Evolutionary conservation across 2,113 vertebrate species (phyloP).

Genomic region (Otolemur garnettii): DNA sequence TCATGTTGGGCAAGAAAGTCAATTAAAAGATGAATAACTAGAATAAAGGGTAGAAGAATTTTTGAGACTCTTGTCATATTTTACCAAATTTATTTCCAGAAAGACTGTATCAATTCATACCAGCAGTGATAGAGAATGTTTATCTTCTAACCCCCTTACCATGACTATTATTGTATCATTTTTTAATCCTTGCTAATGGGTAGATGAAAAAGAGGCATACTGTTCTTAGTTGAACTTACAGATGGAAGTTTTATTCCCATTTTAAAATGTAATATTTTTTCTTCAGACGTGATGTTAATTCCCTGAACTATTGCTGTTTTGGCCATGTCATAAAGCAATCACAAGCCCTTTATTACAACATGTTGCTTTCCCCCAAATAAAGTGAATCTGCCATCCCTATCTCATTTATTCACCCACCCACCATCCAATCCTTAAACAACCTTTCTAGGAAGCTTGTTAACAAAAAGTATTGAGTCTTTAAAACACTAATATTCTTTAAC

Average conservation of each 20-base stretch:
- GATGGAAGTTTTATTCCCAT: slow-evolving; percentile 15
- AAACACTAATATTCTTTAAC: slow-evolving; percentile 51
- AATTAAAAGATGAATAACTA: slow-evolving; percentile 26
- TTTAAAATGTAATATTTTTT: slow-evolving; percentile 53
- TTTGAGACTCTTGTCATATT: slow-evolving; percentile 24
- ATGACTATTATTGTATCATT: background rate
- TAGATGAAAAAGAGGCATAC: slow-evolving; percentile 62
- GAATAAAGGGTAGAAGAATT: background rate
- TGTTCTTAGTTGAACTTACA: slow-evolving; percentile 62
- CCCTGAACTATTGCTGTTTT: slow-evolving; percentile 15
- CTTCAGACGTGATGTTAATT: slow-evolving; percentile 66
- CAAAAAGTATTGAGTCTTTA: background rate
- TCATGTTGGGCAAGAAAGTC: slow-evolving; percentile 21
- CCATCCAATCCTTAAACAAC: slow-evolving; percentile 32
- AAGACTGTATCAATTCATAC: slow-evolving; percentile 34
- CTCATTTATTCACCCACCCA: slow-evolving; percentile 40
- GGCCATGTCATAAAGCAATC: slow-evolving; percentile 36
- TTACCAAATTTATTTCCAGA: slow-evolving; percentile 44
- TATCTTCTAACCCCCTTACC: background rate
- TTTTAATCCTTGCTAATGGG: slow-evolving; percentile 60
- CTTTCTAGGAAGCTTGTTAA: slow-evolving; percentile 24
- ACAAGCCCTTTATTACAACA: slow-evolving; percentile 26
- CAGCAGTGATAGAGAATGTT: background rate
- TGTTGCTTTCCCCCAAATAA: slow-evolving; percentile 32
- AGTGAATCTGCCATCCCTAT: slow-evolving; percentile 22